Evolutionary conservation across 1,140 invertebrate species (phyloP).

Genomic region (Microplitis mediator): DNA sequence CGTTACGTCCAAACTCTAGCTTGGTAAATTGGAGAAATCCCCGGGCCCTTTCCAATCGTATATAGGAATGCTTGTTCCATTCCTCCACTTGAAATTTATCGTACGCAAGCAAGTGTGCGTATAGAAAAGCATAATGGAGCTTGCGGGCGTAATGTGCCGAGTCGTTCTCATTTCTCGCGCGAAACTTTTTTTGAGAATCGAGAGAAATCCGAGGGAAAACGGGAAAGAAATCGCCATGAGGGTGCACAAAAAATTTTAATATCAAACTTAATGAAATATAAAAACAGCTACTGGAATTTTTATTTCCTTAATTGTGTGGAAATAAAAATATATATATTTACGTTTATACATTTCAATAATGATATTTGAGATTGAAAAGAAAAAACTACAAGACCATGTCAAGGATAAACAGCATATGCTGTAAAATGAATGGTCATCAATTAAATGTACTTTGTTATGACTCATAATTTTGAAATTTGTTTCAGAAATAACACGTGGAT

Average conservation of each 20-base stretch:
- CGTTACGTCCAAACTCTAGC: conserved; percentile 24
- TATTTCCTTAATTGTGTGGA: background rate
- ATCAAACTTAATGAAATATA: background rate
- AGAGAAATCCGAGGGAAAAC: background rate
- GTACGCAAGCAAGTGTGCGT: conserved; percentile 25
- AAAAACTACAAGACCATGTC: too few relatives aligned
- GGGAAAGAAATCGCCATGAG: background rate
- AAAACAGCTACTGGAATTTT: background rate
- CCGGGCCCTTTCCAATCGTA: conserved; percentile 8
- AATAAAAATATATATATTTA: background rate
- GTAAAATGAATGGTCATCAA: too few relatives aligned
- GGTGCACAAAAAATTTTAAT: background rate
- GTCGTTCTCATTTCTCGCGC: conserved; percentile 20
- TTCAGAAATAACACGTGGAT: background rate
- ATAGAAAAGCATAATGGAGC: conserved; percentile 5
- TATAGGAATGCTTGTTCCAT: conserved; percentile 13
- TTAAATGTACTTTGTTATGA: conserved; percentile 1
- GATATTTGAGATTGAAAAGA: too few relatives aligned
- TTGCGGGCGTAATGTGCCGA: conserved; percentile 7
- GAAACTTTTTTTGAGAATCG: conserved; percentile 3
- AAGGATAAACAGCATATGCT: too few relatives aligned
- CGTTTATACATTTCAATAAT: too few relatives aligned
- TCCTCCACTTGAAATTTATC: conserved; percentile 29
- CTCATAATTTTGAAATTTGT: conserved; percentile 10
- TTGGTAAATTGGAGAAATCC: conserved; percentile 32